phyloP scores from a whole-genome alignment of 2,797 vertebrate genomes.

The Premnoplex brunnescens region DNA sequence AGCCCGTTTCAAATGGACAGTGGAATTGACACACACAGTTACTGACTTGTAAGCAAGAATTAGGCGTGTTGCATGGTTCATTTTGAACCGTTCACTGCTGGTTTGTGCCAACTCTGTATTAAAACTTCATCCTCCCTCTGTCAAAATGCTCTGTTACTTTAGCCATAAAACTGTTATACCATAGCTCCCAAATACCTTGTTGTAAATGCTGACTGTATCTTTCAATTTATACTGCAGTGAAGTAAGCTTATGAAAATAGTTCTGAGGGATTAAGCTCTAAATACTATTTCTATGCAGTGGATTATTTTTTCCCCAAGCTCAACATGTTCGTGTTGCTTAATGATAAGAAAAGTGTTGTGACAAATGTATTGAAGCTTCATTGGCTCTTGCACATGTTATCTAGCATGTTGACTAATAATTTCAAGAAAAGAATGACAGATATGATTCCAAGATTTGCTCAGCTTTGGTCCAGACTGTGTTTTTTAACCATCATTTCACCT shows the following conservation, averaged over 20 bases:
- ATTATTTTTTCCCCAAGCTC: conserved; percentile 60
- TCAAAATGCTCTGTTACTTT: conserved; percentile 9
- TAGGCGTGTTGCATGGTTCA: not conserved
- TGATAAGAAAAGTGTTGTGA: conserved; percentile 37
- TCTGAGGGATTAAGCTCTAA: conserved; percentile 58
- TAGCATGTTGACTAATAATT: conserved; percentile 10
- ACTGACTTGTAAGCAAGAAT: not conserved
- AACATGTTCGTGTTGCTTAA: conserved; percentile 28
- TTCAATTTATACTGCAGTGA: conserved; percentile 46
- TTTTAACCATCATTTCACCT: not conserved
- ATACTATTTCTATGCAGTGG: conserved; percentile 48
- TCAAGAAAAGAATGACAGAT: not conserved
- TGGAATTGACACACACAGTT: not conserved
- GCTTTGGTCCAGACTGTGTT: not conserved
- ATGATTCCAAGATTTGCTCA: not conserved
- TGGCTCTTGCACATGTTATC: not conserved
- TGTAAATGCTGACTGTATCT: conserved; percentile 54
- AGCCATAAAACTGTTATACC: conserved; percentile 21
- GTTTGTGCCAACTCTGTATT: conserved; percentile 7
- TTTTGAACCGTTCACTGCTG: not conserved
- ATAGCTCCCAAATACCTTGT: conserved; percentile 39
- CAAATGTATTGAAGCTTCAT: not conserved
- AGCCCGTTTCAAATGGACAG: not conserved
- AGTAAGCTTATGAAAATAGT: conserved; percentile 55
- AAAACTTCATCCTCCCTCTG: conserved; percentile 16